phyloP scores from a whole-genome alignment of 2,888 invertebrate species.

The Celastrina argiolus region DNA sequence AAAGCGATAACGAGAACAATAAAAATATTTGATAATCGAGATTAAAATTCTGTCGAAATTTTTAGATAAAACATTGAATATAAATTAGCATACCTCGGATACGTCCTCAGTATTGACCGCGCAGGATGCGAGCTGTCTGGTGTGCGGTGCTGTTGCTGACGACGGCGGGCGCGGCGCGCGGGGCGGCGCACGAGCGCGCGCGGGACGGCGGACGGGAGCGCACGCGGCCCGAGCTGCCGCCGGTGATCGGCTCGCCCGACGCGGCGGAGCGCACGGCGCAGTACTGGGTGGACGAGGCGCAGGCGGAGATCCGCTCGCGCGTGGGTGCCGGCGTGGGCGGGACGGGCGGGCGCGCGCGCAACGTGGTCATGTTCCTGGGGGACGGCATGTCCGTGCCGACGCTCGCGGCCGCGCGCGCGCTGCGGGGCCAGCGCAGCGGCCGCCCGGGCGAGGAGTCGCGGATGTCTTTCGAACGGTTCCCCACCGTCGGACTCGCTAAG shows the following conservation, averaged over 20 bases:
- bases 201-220: constrained; percentile 36
- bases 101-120: not conserved
- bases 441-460: constrained; percentile 77
- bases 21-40: not conserved
- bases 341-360: constrained; percentile 45
- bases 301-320: constrained; percentile 54
- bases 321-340: constrained; percentile 44
- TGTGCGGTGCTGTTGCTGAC: constrained; percentile 42
- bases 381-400: constrained; percentile 87
- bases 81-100: not conserved
- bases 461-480: constrained; percentile 81
- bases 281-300: constrained; percentile 71
- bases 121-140: not conserved
- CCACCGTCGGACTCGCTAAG: constrained; percentile 79
- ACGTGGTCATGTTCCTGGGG: constrained; percentile 84
- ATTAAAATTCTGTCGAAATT: not conserved
- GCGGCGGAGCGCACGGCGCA: constrained; percentile 38
- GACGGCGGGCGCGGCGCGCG: constrained; percentile 40
- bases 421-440: constrained; percentile 77
- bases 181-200: constrained; percentile 36
- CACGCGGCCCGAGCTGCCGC: not conserved
- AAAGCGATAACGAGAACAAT: not conserved
- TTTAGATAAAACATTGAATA: not conserved
- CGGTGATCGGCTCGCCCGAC: not conserved
- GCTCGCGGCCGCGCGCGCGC: constrained; percentile 80